Percentiles rank a stretch among this genome's conserved stretches.
Evolutionary conservation across 2,113 vertebrate species (phyloP).

Genomic region (Etheostoma spectabile): DNA sequence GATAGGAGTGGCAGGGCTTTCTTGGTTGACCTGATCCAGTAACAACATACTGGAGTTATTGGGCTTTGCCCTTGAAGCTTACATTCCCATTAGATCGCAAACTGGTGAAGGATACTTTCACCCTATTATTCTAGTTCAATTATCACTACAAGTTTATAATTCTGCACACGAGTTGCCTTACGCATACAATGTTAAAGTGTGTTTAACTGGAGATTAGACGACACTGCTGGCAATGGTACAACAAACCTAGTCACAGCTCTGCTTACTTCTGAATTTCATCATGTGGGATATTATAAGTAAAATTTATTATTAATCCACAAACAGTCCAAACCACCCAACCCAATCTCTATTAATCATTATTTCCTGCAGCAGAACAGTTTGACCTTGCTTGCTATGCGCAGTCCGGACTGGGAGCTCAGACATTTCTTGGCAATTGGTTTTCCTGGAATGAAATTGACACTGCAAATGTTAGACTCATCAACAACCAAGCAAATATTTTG

Average conservation of each 20-base stretch:
- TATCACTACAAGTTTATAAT: not conserved
- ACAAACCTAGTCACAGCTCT: not conserved
- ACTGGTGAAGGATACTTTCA: not conserved
- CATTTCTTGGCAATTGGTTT: conserved; percentile 6
- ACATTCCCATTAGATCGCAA: not conserved
- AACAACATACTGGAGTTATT: not conserved
- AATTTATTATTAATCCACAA: not conserved
- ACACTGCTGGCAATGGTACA: not conserved
- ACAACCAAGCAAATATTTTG: not conserved
- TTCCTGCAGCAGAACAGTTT: conserved; percentile 13
- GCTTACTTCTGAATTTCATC: not conserved
- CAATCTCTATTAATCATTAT: not conserved
- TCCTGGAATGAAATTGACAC: conserved; percentile 6
- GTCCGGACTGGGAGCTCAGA: not conserved
- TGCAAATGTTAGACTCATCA: not conserved
- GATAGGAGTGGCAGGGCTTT: not conserved
- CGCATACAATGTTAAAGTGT: not conserved
- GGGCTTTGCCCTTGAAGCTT: not conserved
- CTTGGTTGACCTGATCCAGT: not conserved
- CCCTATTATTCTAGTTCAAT: not conserved
- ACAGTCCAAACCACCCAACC: not conserved
- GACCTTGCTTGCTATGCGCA: conserved; percentile 2
- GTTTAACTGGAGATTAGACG: not conserved
- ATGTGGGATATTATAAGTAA: not conserved
- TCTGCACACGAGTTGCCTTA: not conserved